Evolutionary conservation across 2,888 invertebrate species (phyloP), one percentile per base, ranked within the genome.

Genomic region (Drosophila eohydei): DNA sequence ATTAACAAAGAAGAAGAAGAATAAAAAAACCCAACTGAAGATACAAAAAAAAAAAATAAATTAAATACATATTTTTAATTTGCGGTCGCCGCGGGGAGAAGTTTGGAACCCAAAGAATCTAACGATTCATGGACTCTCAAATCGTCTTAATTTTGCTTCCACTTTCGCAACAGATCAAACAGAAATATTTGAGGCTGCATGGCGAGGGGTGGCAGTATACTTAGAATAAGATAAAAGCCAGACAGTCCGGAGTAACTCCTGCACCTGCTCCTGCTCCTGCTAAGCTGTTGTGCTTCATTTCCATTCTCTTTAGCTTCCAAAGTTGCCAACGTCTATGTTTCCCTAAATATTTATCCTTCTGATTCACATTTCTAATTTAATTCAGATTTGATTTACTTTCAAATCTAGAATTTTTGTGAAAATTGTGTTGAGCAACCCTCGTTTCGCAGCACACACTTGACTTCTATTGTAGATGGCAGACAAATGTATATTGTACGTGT

Each of bases 31-130:
- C 34, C n/a, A 58, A 38, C 9, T 34, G 43, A 36, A 28, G 30
- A 43, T 41, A 52, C 11, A 51, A 59, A 44, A 63, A 36, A 54
- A 56, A 55, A 40, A n/a, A 3, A 46, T n/a, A 76, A 63, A 62
- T 55, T 72, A 65, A 83, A 78, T 68, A 73, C 67, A 74, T 54
- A 69, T 80, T 82, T 82, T 76, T 70, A 80, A 76, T 74, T 74
- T 80, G 59, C 52, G 40, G 32, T 16, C 57, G 71, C 82, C 70
- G 56, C 70, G 8, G 78, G 67, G 61, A 40, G 55, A 46, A 71
- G 59, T 63, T 54, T 48, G 34, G 58, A 51, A 28, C 50, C 14
- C 21, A 55, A 48, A 66, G 46, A 66, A 48, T 71, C 51, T 67
- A 68, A 64, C 32, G 51, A 51, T 60, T 56, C 58, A 41, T 61